These are phyloP conservation scores for Fopius arisanus DNA, from an alignment of 1,140 invertebrate genomes.

Conservation along the genomic window DNA sequence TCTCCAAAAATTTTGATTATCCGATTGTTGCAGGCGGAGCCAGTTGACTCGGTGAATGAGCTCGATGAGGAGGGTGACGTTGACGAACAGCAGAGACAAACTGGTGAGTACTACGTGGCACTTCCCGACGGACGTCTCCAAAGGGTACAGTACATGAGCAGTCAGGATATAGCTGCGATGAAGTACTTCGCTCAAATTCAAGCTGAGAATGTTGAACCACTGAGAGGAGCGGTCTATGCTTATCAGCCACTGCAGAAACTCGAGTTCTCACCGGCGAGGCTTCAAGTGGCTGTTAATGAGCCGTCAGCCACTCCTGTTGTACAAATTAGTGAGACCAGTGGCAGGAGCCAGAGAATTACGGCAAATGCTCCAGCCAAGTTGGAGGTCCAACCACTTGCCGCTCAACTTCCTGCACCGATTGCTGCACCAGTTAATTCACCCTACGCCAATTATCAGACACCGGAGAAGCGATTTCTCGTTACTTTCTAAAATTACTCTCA, in stretches of 20 bases:
- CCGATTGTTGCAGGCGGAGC: slow-evolving; percentile 46
- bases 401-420: neutral
- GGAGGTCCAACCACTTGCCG: slow-evolving; percentile 36
- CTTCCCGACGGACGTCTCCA: slow-evolving; percentile 66
- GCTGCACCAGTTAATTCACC: slow-evolving; percentile 35
- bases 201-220: slow-evolving; percentile 66
- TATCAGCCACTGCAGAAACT: slow-evolving; percentile 62
- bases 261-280: slow-evolving; percentile 43
- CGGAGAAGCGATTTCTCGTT: slow-evolving; percentile 53
- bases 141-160: slow-evolving; percentile 63
- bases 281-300: slow-evolving; percentile 39
- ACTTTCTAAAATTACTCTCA: slow-evolving; percentile 38
- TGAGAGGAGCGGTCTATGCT: slow-evolving; percentile 65
- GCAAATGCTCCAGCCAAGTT: slow-evolving; percentile 24
- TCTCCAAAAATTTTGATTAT: neutral
- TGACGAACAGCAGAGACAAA: slow-evolving; percentile 45
- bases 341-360: neutral
- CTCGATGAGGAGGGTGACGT: slow-evolving; percentile 52
- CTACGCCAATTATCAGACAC: slow-evolving; percentile 50
- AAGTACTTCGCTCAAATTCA: slow-evolving; percentile 65
- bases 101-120: slow-evolving; percentile 66
- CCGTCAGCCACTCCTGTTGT: neutral
- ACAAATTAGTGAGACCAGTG: slow-evolving; percentile 3
- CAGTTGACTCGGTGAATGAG: slow-evolving; percentile 54
- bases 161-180: slow-evolving; percentile 65